Base-by-base conservation (phyloP, 30 jellyfish, hydroid and myxozoan species). In the Hydractinia echinata region DNA sequence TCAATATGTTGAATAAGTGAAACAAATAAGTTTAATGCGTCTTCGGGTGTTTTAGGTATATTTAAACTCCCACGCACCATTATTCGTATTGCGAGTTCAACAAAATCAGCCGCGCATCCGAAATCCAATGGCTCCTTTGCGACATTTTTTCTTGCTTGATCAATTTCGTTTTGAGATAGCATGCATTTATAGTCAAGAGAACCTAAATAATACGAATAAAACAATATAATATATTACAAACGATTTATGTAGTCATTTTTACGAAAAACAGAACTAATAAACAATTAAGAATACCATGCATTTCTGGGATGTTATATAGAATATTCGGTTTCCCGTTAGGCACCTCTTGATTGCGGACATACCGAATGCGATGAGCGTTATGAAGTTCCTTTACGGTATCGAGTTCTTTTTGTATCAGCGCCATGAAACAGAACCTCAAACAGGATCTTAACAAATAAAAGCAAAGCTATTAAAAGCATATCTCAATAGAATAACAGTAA, bases 301-400 rank as follows among this genome's bases (percentile, higher is more conserved):
- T 48, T 67, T 67, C 77, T 9, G 77, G 77, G 14, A 9, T 9
- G 10, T 20, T 48, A 67, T 9, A 67, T 8, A 67, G 8, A 8
- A 67, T 9, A 67, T 67, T 67, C 19, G 77, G 77, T 20, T 67
- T 67, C 77, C 77, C 77, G 19, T 67, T 67, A 9, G 77, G 77
- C 44, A 13, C 13, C 19, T 67, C 77, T 67, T 67, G 77, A 13
- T 10, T 10, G 8, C 48, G 13, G 48, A 9, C 13, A 9, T 13
- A 48, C 77, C 77, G 77, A 13, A 67, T 67, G 8, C 77, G 77
- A 20, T 67, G 77, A 8, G 77, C 8, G 48, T 67, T 67, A 67
- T 67, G 77, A 8, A 67, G 44, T 67, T 9, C 10, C 10, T 48
- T 13, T 9, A 20, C 77, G 19, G 13, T 48, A 67, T 67, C 77